These are phyloP conservation scores for Zaprionus taronus DNA, from an alignment of 1,140 invertebrate genomes.

Conservation along the genomic window DNA sequence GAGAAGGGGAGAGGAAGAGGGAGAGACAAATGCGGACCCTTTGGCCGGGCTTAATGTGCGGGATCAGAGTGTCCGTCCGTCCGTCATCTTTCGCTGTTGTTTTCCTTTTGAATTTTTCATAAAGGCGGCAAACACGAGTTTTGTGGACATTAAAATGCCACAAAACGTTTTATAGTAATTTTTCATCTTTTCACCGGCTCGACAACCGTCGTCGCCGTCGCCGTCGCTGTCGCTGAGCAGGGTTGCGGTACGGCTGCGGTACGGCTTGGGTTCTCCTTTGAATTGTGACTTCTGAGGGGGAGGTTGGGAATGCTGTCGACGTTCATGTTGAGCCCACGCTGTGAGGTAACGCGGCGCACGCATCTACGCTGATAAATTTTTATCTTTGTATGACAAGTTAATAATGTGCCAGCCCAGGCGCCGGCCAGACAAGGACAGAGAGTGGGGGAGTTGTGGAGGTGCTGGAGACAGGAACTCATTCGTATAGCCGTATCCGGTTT, in stretches of 20 bases:
- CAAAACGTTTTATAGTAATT: conserved; percentile 84
- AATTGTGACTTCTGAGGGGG: conserved; percentile 1
- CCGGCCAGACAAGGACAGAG: conserved; percentile 14
- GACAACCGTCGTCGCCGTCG: conserved; percentile 8
- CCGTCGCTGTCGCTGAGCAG: neutral
- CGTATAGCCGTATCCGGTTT: conserved; percentile 25
- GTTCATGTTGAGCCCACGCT: conserved; percentile 74
- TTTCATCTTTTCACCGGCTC: conserved; percentile 75
- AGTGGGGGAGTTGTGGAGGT: neutral
- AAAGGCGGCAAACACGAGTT: conserved; percentile 55
- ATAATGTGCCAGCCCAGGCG: conserved; percentile 79
- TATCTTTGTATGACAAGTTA: conserved; percentile 83
- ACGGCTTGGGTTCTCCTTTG: neutral
- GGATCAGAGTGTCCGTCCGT: conserved; percentile 22
- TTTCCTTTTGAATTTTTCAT: conserved; percentile 77
- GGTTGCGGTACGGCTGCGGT: neutral
- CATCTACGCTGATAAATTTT: conserved; percentile 76
- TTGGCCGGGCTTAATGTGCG: conserved; percentile 14
- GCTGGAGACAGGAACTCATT: neutral
- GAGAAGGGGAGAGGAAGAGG: neutral
- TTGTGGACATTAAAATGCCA: conserved; percentile 82
- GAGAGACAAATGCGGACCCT: neutral
- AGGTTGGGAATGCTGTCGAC: conserved; percentile 46
- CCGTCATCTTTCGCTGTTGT: conserved; percentile 49
- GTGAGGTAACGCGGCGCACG: conserved; percentile 64